Base-by-base conservation (phyloP, 2,888 invertebrate species). In the Phasia obesa region DNA sequence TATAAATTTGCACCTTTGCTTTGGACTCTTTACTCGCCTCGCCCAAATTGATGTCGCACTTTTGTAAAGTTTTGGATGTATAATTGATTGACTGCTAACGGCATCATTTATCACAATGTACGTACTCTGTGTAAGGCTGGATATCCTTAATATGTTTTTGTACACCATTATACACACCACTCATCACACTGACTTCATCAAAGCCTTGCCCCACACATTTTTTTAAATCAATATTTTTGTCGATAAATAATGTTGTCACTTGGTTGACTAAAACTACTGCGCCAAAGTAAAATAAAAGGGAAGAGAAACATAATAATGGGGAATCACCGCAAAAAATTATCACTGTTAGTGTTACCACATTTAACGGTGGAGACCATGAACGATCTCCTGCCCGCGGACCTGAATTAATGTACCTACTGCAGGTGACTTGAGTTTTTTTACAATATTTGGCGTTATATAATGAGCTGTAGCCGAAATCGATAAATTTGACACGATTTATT, bases 161-260 rank as follows among this genome's bases (percentile, higher is more conserved):
- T 57, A 57, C 35, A 9, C 35, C 35, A 35, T 35, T 35, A 35
- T 35, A 35, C 35, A 25, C n/a, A 35, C 11, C 47, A 27, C 25
- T 64, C 47, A 38, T 47, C 47, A 47, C 64, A 47, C 64, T 47
- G 64, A 47, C 64, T 44, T 47, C 47, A 64, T 64, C 64, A 64
- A 47, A 64, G 64, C 64, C 47, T 64, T 64, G 47, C 11, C 27
- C 11, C 35, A 9, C 35, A 35, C 11, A 9, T 35, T 35, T 35
- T 35, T 35, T 35, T 42, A 35, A 49, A 49, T 19, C 19, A 49
- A 49, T 19, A 49, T 49, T 49, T 49, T 49, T 49, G 49, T 35
- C 35, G 35, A 42, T 60, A 67, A 67, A 67, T 67, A 67, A 67
- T 67, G 38, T 51, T 53, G 67, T 67, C 38, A 67, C 38, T 67